These are phyloP conservation scores for Pterocles gutturalis DNA, from an alignment of 2,113 vertebrate genomes.

Conservation along the genomic window DNA sequence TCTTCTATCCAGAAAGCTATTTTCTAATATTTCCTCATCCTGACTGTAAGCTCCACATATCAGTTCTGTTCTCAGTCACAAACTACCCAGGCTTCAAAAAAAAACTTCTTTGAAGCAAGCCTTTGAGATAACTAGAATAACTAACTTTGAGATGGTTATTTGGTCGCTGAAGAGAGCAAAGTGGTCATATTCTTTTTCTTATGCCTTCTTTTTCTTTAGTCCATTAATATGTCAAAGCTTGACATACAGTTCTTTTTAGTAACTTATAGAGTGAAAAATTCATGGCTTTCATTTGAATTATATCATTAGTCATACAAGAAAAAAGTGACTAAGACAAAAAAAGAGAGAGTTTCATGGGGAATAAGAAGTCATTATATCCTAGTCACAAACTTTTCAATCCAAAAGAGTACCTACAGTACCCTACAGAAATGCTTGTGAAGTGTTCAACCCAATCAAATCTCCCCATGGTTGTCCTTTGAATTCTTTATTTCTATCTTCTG, in stretches of 20 bases:
- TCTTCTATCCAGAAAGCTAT: not conserved
- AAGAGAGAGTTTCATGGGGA: not conserved
- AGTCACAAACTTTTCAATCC: conserved; percentile 32
- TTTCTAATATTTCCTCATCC: not conserved
- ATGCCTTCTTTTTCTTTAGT: not conserved
- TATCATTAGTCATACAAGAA: conserved; percentile 34
- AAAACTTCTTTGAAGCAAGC: not conserved
- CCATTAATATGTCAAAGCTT: conserved; percentile 13
- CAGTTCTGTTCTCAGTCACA: not conserved
- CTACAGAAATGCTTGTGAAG: conserved; percentile 53
- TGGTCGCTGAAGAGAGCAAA: conserved; percentile 45
- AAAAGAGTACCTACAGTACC: conserved; percentile 12
- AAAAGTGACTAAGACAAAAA: conserved; percentile 43
- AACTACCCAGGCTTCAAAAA: not conserved
- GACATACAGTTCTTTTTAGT: conserved; percentile 26
- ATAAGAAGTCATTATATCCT: conserved; percentile 45
- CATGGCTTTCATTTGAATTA: conserved; percentile 29
- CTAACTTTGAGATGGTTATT: conserved; percentile 41
- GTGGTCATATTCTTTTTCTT: conserved; percentile 16
- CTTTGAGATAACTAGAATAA: conserved; percentile 20
- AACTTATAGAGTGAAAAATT: conserved; percentile 31
- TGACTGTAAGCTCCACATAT: not conserved
- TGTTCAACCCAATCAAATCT: conserved; percentile 42
- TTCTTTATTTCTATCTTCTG: conserved; percentile 54
- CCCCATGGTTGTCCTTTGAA: conserved; percentile 19